Percentiles rank a stretch among this genome's conserved stretches.
Conservation (phyloP, 2,888 invertebrate genomes). For the Agonum fuliginosum region DNA sequence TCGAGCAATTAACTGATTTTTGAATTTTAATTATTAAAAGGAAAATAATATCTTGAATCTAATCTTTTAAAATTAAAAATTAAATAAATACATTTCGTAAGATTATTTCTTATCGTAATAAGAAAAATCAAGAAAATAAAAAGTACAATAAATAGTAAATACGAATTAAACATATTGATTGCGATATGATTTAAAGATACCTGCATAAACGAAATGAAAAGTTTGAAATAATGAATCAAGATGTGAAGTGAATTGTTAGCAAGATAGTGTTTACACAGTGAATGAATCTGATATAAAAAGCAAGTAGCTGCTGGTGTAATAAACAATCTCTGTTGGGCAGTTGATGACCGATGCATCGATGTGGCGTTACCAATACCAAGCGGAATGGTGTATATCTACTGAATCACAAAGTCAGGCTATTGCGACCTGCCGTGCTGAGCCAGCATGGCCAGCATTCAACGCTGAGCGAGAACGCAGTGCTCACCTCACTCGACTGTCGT, state of each 20-base stretch:
- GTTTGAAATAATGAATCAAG: background rate
- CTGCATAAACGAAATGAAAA: background rate
- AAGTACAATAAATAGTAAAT: background rate
- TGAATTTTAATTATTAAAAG: no score
- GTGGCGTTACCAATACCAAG: constrained; percentile 8
- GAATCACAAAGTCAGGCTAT: background rate
- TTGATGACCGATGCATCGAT: background rate
- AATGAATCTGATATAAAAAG: constrained; percentile 13
- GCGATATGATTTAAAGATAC: background rate
- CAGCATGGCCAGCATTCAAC: constrained; percentile 15
- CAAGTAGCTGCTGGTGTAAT: background rate
- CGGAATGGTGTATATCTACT: constrained; percentile 14
- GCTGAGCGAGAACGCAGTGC: background rate
- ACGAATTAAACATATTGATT: background rate
- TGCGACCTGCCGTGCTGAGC: background rate
- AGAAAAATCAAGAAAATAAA: no score
- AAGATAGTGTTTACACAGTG: background rate
- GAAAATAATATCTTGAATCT: no score
- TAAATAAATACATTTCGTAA: no score
- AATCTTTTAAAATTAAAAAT: no score
- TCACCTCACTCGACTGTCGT: constrained; percentile 31
- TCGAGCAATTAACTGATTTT: no score
- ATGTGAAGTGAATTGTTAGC: no score
- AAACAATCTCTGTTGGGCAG: no score
- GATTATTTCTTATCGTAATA: no score